Conservation (phyloP, 2,888 invertebrate species). For the Enchytraeus crypticus region DNA sequence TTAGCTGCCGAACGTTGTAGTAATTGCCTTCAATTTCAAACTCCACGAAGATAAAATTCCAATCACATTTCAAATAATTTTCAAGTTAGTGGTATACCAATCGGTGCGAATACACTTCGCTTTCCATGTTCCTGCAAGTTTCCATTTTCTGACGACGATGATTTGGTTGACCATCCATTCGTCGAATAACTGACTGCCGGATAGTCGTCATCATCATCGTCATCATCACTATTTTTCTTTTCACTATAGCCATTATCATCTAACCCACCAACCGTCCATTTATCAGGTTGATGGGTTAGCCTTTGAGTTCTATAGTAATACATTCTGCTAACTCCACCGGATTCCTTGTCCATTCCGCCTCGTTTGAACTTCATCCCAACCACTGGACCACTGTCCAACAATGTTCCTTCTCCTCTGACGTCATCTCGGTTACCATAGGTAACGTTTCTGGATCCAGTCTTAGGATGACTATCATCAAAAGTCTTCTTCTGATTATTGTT, state of each 20-base stretch:
- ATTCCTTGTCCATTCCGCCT: no score
- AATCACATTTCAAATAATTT: neutral
- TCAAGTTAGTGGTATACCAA: constrained; percentile 2
- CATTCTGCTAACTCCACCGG: no score
- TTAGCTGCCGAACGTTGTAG: no score
- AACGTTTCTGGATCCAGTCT: no score
- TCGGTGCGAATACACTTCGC: neutral
- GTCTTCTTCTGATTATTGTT: no score
- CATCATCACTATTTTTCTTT: neutral
- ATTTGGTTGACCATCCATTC: neutral
- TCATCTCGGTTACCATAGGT: no score
- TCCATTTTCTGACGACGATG: constrained; percentile 1
- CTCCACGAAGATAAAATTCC: no score
- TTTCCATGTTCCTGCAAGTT: neutral
- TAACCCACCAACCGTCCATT: neutral
- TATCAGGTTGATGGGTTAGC: neutral
- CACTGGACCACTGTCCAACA: neutral
- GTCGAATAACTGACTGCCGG: neutral
- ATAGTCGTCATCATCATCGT: neutral
- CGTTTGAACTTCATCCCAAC: no score
- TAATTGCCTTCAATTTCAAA: no score
- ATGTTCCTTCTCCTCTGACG: neutral
- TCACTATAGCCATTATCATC: no score
- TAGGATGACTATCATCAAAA: no score
- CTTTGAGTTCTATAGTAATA: no score